Base-by-base conservation (phyloP, 2,113 vertebrate species). In the Camarhynchus parvulus region DNA sequence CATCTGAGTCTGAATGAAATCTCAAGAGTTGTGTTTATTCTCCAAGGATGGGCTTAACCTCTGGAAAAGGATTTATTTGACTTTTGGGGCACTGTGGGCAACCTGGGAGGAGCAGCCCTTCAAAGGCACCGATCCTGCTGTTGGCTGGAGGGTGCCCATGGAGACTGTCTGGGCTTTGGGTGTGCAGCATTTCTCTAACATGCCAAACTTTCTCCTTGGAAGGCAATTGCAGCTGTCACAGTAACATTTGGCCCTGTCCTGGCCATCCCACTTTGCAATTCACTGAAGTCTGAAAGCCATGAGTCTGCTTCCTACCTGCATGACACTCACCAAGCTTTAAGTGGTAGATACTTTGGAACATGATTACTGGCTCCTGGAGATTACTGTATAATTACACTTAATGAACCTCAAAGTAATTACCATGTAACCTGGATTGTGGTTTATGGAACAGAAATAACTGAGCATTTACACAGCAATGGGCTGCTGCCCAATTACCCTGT, bases 351-450 rank as follows among this genome's bases (percentile, higher is more conserved):
- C 94, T 94, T 91, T 92, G 92, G 85, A 97, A 96, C 94, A 92
- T 25, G 28, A 96, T 97, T 96, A 96, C 92, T 96, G 97, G 89
- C 89, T 97, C 93, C 87, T 95, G 90, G 85, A 85, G 73, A 93
- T 95, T 96, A 93, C 94, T 89, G 83, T 88, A 69, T 96, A 97
- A 97, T 97, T 97, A 94, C 83, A 96, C 89, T 97, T 97, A 97
- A 98, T 96, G 97, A 94, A 93, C 79, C 92, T 84, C 92, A 87
- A 87, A 97, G 94, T 96, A 97, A 96, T 97, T 97, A 94, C 92
- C 59, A 35, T 41, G 79, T 93, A 95, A 92, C 89, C 77, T 61
- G 92, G 83, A 83, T 91, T 95, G 90, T 68, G 96, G 96, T 95
- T 96, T 96, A 89, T 19, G 15, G 86, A 92, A 85, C 91, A 85